Evolutionary conservation across 23 tunicate species (phyloP), one percentile per base, ranked within the genome.

Genomic region (Botrylloides violaceus): DNA sequence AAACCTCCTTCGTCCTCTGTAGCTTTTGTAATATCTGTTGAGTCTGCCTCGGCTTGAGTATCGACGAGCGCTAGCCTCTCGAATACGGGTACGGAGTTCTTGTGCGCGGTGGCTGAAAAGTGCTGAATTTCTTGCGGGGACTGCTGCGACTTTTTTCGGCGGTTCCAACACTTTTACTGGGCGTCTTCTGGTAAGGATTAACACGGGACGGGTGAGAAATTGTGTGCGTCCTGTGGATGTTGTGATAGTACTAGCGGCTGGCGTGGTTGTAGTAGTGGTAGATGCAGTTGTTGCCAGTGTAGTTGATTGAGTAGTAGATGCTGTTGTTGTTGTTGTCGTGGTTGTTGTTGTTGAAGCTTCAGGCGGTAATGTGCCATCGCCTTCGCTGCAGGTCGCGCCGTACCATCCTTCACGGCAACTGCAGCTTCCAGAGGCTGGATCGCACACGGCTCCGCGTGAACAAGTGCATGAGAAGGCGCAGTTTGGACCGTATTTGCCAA

Each of bases 401-500:
- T 61, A 59, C 61, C 79, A 82, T 2, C 88, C 88, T 2, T 68
- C 71, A 33, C 80, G 20, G 58, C 88, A 82, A 9, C 31, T 59
- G 49, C 88, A 82, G 9, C 47, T 43, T 9, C 88, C 88, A 20
- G 77, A 58, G 27, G 36, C 48, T 25, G 88, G 71, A 30, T 82
- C 81, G 39, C 88, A 82, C 36, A 80, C 59, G 12, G 81, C 43
- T 1, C 73, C 78, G 15, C 74, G 22, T 37, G 66, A 55, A 71
- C 90, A 83, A 32, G 77, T 66, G 59, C 90, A 83, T 1, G 35
- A 2, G 15, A 22, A 75, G 32, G 73, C 77, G 70, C 90, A 83
- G 77, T 83, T 70, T 0, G 90, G 78, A 19, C 90, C 90, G 57
- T 83, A 83, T 34, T 59, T 66, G 21, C 90, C 90, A 34, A 27